phyloP scores from a whole-genome alignment of 2,797 vertebrate species.

The Gadopsis bispinosus region DNA sequence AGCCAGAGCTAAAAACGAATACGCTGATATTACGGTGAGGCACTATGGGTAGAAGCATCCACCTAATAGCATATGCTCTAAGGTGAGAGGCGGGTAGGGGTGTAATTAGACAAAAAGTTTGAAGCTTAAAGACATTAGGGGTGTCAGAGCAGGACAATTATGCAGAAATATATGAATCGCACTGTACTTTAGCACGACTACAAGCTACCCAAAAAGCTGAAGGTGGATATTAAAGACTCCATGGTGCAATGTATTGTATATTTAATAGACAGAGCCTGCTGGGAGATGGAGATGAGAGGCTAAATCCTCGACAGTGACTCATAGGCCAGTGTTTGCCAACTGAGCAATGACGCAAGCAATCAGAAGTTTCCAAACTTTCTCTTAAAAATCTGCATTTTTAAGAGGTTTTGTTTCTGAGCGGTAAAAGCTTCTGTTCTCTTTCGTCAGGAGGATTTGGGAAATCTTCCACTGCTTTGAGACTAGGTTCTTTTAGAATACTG shows the following conservation, averaged over 20 bases:
- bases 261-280: constrained; percentile 36
- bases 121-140: not conserved
- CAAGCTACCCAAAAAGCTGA: constrained; percentile 8
- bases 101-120: constrained; percentile 30
- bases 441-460: too few species aligned
- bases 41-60: constrained; percentile 24
- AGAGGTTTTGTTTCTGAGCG: not conserved
- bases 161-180: constrained; percentile 27
- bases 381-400: constrained; percentile 8
- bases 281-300: constrained; percentile 19
- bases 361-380: not conserved
- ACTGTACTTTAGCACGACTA: not conserved
- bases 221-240: constrained; percentile 19
- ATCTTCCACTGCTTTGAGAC: too few species aligned
- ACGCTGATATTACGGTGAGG: constrained; percentile 15
- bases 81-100: constrained; percentile 5
- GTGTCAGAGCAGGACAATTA: constrained; percentile 16
- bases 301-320: constrained; percentile 36
- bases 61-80: constrained; percentile 1
- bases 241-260: constrained; percentile 13
- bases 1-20: constrained; percentile 15
- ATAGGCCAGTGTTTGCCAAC: constrained; percentile 12
- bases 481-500: too few species aligned
- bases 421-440: not conserved
- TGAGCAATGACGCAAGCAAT: not conserved